Conservation (phyloP, 2,797 vertebrate species). For the Ctenosaura bakeri region DNA sequence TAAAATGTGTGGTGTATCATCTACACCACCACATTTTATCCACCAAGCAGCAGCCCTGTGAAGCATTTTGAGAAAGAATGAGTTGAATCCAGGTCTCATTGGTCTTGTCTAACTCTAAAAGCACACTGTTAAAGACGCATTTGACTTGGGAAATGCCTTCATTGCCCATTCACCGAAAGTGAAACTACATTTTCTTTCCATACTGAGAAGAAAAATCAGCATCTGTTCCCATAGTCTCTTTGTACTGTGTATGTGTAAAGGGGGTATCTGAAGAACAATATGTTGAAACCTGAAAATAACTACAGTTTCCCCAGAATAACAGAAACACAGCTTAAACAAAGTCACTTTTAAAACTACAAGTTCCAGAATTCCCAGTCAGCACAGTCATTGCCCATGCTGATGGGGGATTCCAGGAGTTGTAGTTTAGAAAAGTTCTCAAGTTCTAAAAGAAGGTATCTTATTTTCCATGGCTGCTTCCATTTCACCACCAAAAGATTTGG, state of each 20-base stretch:
- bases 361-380: too few species aligned
- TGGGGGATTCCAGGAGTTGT: too few species aligned
- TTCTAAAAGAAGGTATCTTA: background rate
- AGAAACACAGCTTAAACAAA: too few species aligned
- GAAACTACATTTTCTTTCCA: background rate
- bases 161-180: background rate
- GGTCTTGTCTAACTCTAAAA: background rate
- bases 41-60: background rate
- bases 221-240: background rate
- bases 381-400: too few species aligned
- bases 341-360: too few species aligned
- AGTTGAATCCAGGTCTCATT: background rate
- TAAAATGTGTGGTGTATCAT: background rate
- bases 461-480: too few species aligned
- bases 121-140: background rate
- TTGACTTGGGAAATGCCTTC: background rate
- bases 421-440: too few species aligned
- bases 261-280: background rate
- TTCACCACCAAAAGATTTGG: background rate
- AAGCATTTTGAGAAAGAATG: background rate
- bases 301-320: too few species aligned
- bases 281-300: too few species aligned
- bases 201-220: background rate
- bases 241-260: background rate
- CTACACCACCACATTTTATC: background rate